phyloP scores from a whole-genome alignment of 2,888 invertebrate species.

The Agrotis segetum region DNA sequence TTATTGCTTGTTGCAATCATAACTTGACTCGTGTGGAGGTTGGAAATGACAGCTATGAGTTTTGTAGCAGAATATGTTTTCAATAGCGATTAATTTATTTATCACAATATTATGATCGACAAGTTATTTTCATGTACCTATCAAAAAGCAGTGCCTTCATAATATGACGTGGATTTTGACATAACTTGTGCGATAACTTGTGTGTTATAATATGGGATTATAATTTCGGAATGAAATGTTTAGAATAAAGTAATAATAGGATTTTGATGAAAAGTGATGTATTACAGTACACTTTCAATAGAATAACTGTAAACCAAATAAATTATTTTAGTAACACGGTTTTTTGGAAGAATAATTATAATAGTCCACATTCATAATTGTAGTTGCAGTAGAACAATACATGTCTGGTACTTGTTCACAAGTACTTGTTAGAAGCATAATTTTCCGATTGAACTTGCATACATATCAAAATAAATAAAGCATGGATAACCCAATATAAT shows the following conservation, averaged over 20 bases:
- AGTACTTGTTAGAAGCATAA: neutral
- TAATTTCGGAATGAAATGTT: slow-evolving; percentile 64
- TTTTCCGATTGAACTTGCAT: slow-evolving; percentile 37
- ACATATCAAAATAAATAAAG: slow-evolving; percentile 59
- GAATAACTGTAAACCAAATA: slow-evolving; percentile 27
- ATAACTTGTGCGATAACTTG: slow-evolving; percentile 69
- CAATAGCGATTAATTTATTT: slow-evolving; percentile 61
- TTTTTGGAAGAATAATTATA: slow-evolving; percentile 17
- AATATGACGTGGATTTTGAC: slow-evolving; percentile 76
- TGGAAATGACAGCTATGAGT: slow-evolving; percentile 52
- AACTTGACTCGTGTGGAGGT: slow-evolving; percentile 12
- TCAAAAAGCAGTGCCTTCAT: slow-evolving; percentile 86
- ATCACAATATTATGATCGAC: slow-evolving; percentile 68
- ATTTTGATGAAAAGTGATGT: slow-evolving; percentile 54
- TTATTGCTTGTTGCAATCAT: slow-evolving; percentile 31
- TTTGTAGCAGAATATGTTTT: slow-evolving; percentile 45
- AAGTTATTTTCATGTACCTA: slow-evolving; percentile 61
- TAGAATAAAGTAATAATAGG: slow-evolving; percentile 65
- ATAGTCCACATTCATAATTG: slow-evolving; percentile 1
- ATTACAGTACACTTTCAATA: slow-evolving; percentile 39
- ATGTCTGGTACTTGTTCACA: neutral
- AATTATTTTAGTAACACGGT: slow-evolving; percentile 46
- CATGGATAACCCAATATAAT: slow-evolving; percentile 13
- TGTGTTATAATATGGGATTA: slow-evolving; percentile 62
- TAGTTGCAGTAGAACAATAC: neutral